Conservation (phyloP, 2,113 vertebrate species). For the Atractosteus spatula region DNA sequence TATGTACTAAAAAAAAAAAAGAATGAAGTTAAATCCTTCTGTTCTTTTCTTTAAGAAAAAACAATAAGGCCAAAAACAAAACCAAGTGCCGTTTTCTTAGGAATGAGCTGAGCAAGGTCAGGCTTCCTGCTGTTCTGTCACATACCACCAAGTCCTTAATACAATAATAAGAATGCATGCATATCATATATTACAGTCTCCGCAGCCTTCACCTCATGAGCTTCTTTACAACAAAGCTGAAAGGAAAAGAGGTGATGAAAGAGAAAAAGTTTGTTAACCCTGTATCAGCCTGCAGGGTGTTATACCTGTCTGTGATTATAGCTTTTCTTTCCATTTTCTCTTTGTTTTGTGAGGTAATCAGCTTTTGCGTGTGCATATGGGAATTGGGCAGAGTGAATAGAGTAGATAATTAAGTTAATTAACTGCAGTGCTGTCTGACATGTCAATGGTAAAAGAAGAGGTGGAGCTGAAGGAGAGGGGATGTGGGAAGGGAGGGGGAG, state of each 20-base stretch:
- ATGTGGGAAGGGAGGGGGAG: neutral
- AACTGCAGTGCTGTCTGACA: constrained; percentile 29
- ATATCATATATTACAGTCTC: constrained; percentile 29
- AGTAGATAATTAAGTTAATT: constrained; percentile 42
- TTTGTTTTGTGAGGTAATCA: constrained; percentile 28
- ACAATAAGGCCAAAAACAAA: constrained; percentile 12
- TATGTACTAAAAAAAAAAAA: constrained; percentile 67
- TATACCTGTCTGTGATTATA: neutral
- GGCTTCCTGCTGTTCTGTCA: constrained; percentile 29
- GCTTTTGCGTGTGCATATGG: constrained; percentile 20
- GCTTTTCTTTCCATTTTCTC: constrained; percentile 16
- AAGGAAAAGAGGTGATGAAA: neutral
- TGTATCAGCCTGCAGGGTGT: constrained; percentile 11
- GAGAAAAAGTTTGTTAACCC: constrained; percentile 14
- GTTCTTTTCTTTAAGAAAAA: constrained; percentile 24
- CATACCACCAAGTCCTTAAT: constrained; percentile 18
- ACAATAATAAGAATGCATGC: constrained; percentile 26
- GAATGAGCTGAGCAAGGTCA: constrained; percentile 35
- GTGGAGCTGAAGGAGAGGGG: constrained; percentile 1
- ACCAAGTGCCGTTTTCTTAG: constrained; percentile 18
- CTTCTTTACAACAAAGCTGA: constrained; percentile 12
- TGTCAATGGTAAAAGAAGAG: constrained; percentile 23
- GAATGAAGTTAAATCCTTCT: constrained; percentile 65
- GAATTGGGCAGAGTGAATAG: constrained; percentile 16
- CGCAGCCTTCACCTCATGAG: constrained; percentile 13